phyloP scores from a whole-genome alignment of 2,797 vertebrate species.

The Limnodromus scolopaceus region DNA sequence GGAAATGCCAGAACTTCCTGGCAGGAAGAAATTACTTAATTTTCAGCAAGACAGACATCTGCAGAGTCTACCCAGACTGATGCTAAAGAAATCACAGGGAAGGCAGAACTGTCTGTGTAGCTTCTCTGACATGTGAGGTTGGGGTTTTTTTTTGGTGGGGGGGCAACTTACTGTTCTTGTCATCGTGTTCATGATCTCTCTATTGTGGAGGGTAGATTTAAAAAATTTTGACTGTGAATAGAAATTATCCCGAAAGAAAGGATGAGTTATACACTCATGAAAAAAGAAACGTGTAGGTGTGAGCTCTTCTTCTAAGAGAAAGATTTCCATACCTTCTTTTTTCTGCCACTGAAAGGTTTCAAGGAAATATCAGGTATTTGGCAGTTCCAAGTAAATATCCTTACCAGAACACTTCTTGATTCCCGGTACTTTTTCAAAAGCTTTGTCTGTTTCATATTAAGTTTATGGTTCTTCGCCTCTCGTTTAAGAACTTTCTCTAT shows the following conservation, averaged over 20 bases:
- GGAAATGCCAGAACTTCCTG: not conserved
- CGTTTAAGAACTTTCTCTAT: constrained; percentile 83
- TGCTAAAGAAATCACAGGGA: not conserved
- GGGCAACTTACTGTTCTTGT: not conserved
- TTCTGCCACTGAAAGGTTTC: not conserved
- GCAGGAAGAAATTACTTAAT: not conserved
- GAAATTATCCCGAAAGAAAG: not conserved
- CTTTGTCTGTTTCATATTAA: constrained; percentile 84
- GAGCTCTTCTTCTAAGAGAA: not conserved
- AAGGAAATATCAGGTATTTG: not conserved
- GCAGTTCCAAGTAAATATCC: constrained; percentile 20
- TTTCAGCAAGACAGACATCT: not conserved
- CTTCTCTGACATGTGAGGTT: not conserved
- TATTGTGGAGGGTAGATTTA: not conserved
- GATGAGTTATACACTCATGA: not conserved
- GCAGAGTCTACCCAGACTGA: not conserved
- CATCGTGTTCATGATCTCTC: not conserved
- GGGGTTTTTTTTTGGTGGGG: not conserved
- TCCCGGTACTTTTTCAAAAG: constrained; percentile 85
- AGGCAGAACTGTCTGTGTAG: not conserved
- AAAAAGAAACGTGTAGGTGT: not conserved
- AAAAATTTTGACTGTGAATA: not conserved
- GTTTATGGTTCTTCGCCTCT: constrained; percentile 78
- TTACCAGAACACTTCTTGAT: constrained; percentile 87
- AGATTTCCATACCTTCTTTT: not conserved